Evolutionary conservation across 2,797 vertebrate species (phyloP).

Genomic region (Echeneis naucrates): DNA sequence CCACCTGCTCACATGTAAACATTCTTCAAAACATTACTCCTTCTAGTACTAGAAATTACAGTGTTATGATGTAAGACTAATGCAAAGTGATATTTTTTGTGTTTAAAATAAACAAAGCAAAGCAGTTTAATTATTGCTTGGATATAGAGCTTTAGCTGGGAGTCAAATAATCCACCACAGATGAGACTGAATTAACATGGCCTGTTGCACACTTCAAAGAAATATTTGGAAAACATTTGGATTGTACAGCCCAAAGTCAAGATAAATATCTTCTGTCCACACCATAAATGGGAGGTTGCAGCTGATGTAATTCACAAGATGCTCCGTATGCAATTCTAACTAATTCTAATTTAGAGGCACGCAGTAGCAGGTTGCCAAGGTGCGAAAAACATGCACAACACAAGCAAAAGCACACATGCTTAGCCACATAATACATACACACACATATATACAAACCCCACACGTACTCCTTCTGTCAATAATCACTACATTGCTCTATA

Average conservation of each 20-base stretch:
- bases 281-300: conserved; percentile 42
- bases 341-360: conserved; percentile 39
- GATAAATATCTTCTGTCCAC: conserved; percentile 49
- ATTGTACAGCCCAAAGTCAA: conserved; percentile 35
- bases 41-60: conserved; percentile 3
- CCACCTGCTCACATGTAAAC: conserved; percentile 14
- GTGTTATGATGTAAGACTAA: not conserved
- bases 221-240: conserved; percentile 47
- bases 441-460: conserved; percentile 2
- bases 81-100: not conserved
- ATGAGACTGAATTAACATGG: conserved; percentile 10
- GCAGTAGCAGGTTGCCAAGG: conserved; percentile 63
- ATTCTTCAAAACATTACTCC: conserved; percentile 39
- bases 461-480: conserved; percentile 36
- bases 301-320: conserved; percentile 38
- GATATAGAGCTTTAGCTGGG: conserved; percentile 25
- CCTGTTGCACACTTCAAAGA: conserved; percentile 53
- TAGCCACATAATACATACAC: conserved; percentile 41
- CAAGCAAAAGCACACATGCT: conserved; percentile 14
- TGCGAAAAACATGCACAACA: conserved; percentile 59
- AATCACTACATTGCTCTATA: conserved; percentile 51
- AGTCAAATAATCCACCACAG: not conserved
- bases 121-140: not conserved
- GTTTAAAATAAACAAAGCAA: conserved; percentile 17
- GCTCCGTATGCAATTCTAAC: conserved; percentile 40